Evolutionary conservation across 2,797 vertebrate species (phyloP).

Genomic region (Vultur gryphus): DNA sequence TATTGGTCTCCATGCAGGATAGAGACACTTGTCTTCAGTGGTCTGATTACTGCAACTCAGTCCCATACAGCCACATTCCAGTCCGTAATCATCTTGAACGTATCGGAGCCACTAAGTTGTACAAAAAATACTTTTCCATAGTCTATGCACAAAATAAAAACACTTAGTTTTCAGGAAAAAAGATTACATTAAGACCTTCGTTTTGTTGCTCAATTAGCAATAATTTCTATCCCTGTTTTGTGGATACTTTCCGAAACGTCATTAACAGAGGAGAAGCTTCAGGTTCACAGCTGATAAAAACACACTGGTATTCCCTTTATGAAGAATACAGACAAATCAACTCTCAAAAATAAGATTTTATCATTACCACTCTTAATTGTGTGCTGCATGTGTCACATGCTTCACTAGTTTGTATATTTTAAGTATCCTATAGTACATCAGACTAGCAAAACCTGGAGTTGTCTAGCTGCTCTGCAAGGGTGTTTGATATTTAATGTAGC

Average conservation of each 20-base stretch:
- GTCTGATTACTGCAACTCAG: neutral
- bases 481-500: neutral
- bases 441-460: neutral
- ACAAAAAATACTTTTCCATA: neutral
- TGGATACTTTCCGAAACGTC: neutral
- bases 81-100: neutral
- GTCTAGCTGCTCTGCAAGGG: neutral
- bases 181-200: neutral
- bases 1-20: neutral
- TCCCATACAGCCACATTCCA: neutral
- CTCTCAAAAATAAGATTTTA: neutral
- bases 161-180: neutral
- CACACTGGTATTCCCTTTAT: neutral
- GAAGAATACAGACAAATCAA: neutral
- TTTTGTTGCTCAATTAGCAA: neutral
- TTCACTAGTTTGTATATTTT: neutral
- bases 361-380: neutral
- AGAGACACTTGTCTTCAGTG: neutral
- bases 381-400: neutral
- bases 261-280: neutral
- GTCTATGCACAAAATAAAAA: neutral
- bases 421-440: neutral
- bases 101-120: fast-evolving
- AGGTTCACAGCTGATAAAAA: neutral
- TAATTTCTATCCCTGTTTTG: neutral